phyloP scores from a whole-genome alignment of 1,140 invertebrate species.

The Meloidogyne hapla region DNA sequence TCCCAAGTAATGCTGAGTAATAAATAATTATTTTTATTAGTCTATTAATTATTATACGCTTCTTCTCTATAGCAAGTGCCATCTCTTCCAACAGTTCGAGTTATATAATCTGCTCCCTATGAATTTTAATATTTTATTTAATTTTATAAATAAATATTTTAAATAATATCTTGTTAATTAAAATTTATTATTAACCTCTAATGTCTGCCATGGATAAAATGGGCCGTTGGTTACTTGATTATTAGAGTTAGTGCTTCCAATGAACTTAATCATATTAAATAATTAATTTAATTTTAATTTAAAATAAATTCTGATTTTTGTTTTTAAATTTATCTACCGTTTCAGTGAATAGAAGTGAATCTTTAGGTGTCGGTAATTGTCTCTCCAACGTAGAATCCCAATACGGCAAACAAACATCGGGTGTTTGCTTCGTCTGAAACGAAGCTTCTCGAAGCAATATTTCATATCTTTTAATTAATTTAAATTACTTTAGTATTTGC shows the following conservation, averaged over 20 bases:
- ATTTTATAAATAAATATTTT: too few relatives aligned
- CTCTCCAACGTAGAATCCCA: constrained; percentile 65
- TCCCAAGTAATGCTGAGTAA: constrained; percentile 35
- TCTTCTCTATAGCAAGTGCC: constrained; percentile 46
- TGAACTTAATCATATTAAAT: constrained; percentile 54
- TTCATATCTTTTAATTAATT: too few relatives aligned
- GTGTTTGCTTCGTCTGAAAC: constrained; percentile 49
- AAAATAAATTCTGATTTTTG: constrained; percentile 20
- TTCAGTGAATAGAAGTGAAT: constrained; percentile 63
- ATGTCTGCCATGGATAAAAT: constrained; percentile 42
- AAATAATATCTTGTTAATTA: too few relatives aligned
- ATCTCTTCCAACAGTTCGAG: constrained; percentile 43
- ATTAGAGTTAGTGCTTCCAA: constrained; percentile 58
- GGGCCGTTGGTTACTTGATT: constrained; percentile 39
- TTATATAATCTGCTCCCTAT: constrained; percentile 42
- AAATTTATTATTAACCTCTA: constrained; percentile 30
- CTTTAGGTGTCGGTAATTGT: constrained; percentile 55
- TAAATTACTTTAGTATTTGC: too few relatives aligned
- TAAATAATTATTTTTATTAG: constrained; percentile 10
- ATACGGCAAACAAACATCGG: constrained; percentile 64
- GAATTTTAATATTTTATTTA: constrained; percentile 11
- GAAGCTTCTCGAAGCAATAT: constrained; percentile 39
- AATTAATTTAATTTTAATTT: too few relatives aligned
- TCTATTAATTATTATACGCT: constrained; percentile 6
- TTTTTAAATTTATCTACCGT: not conserved